These are phyloP conservation scores for Neodiprion pinetum DNA, from an alignment of 1,140 invertebrate genomes.

Conservation along the genomic window DNA sequence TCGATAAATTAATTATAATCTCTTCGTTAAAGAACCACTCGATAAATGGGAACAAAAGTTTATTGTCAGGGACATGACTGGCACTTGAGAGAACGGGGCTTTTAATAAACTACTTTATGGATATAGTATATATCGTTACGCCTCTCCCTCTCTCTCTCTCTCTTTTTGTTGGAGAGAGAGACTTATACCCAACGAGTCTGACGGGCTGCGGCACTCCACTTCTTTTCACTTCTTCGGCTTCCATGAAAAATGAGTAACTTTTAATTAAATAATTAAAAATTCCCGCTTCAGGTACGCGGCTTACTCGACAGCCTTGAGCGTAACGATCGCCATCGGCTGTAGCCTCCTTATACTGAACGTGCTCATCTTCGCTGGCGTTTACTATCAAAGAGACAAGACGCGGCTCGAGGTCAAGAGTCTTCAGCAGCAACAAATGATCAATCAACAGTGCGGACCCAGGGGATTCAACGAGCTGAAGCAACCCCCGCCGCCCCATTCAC, in stretches of 20 bases:
- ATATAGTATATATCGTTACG: not conserved
- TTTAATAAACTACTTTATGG: no score
- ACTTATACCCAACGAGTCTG: no score
- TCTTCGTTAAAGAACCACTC: not conserved
- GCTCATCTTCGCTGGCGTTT: conserved; percentile 85
- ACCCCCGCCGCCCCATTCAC: conserved; percentile 51
- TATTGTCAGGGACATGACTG: not conserved
- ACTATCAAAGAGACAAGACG: conserved; percentile 86
- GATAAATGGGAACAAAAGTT: not conserved
- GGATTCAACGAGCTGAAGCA: conserved; percentile 58
- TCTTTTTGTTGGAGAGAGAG: no score
- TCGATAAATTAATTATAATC: not conserved
- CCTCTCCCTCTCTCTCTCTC: not conserved
- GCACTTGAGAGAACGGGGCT: not conserved
- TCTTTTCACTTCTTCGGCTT: conserved; percentile 12
- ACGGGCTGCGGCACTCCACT: not conserved
- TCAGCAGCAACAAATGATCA: conserved; percentile 72
- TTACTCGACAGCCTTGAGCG: conserved; percentile 82
- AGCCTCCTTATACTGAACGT: conserved; percentile 85
- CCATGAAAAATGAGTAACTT: conserved; percentile 15
- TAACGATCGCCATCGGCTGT: conserved; percentile 89
- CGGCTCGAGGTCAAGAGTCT: conserved; percentile 80
- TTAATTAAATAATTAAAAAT: conserved; percentile 14
- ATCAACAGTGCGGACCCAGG: conserved; percentile 65
- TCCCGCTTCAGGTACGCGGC: conserved; percentile 67